A percentile compares a stretch with the other conserved stretches of the same genome.
Conservation (phyloP, 1,140 invertebrate species). For the Zaprionus capensis region DNA sequence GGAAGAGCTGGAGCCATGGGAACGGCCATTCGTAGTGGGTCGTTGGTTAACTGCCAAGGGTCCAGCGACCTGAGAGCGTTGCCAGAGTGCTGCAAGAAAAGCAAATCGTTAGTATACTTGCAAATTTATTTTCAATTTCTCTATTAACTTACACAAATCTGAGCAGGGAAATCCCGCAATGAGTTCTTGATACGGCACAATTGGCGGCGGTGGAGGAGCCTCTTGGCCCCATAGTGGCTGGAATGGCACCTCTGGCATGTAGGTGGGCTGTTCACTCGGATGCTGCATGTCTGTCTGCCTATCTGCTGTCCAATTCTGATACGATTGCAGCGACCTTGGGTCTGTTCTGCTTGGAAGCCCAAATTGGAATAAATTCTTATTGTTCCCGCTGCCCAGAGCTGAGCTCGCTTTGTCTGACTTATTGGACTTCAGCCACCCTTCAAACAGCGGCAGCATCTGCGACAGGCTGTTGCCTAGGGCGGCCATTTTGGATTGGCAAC, state of each 20-base stretch:
- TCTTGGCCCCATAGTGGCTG: conserved; percentile 79
- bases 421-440: conserved; percentile 67
- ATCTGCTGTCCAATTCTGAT: conserved; percentile 17
- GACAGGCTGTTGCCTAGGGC: conserved; percentile 6
- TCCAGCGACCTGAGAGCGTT: conserved; percentile 75
- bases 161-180: conserved; percentile 86
- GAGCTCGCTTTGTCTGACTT: conserved; percentile 41
- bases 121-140: rapidly evolving
- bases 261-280: conserved; percentile 71
- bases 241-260: conserved; percentile 84
- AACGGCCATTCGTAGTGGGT: conserved; percentile 54
- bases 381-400: conserved; percentile 41
- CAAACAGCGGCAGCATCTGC: conserved; percentile 31
- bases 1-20: conserved; percentile 57
- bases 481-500: conserved; percentile 76
- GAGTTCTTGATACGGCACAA: conserved; percentile 85
- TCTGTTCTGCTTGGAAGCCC: conserved; percentile 75
- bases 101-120: background rate
- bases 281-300: conserved; percentile 66
- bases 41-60: conserved; percentile 70
- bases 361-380: conserved; percentile 68
- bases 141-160: conserved; percentile 84
- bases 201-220: conserved; percentile 77
- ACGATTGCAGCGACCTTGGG: conserved; percentile 54
- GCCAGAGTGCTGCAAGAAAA: conserved; percentile 83